Evolutionary conservation across 2,888 invertebrate species (phyloP).

Genomic region (Carterocephalus palaemon): DNA sequence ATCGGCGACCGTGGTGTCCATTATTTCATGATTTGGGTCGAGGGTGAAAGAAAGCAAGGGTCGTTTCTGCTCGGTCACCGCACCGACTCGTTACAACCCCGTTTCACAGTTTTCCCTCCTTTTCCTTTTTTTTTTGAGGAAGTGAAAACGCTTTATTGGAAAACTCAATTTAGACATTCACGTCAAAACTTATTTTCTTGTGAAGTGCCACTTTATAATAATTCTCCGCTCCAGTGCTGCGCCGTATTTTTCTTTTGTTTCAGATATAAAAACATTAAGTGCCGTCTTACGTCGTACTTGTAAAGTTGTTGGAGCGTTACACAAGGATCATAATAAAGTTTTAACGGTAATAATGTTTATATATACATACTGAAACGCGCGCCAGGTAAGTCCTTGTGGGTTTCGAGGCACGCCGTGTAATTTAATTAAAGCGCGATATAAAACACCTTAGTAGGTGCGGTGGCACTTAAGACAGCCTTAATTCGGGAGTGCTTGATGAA

Average conservation of each 20-base stretch:
- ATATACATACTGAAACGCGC: conserved; percentile 30
- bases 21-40: conserved; percentile 69
- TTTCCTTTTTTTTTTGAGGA: conserved; percentile 42
- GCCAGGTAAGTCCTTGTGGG: conserved; percentile 42
- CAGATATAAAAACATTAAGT: conserved; percentile 8
- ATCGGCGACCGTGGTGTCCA: conserved; percentile 59
- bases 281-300: conserved; percentile 12
- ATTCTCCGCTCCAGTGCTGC: conserved; percentile 29
- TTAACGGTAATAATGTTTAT: conserved; percentile 35
- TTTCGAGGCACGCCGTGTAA: conserved; percentile 60
- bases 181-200: conserved; percentile 29
- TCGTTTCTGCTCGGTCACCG: conserved; percentile 66
- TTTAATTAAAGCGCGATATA: conserved; percentile 67
- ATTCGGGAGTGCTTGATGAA: conserved; percentile 57
- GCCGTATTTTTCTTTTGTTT: conserved; percentile 28
- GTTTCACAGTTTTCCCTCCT: conserved; percentile 46
- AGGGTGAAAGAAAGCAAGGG: conserved; percentile 53
- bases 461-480: conserved; percentile 56
- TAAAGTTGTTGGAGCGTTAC: conserved; percentile 17
- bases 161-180: conserved; percentile 52
- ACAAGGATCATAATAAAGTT: conserved; percentile 34
- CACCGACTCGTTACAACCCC: conserved; percentile 59
- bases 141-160: conserved; percentile 45
- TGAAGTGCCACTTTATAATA: conserved; percentile 23
- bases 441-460: conserved; percentile 52